phyloP scores from a whole-genome alignment of 2,797 vertebrate species.

The Syngnathus rostellatus region DNA sequence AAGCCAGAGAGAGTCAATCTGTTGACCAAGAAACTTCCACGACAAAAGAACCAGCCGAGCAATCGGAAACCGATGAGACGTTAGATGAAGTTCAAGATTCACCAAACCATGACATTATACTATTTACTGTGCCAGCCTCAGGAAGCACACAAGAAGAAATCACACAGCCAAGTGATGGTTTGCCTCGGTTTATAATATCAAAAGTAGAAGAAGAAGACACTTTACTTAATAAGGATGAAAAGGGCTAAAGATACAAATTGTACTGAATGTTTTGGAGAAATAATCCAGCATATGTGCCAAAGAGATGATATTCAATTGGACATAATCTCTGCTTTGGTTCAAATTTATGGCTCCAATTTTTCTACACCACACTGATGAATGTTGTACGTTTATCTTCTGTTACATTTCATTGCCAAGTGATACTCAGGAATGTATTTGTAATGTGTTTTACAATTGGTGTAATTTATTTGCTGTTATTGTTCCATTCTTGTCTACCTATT shows the following conservation, averaged over 20 bases:
- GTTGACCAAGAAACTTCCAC: slow-evolving; percentile 46
- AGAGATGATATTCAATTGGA: background rate
- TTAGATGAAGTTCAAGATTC: slow-evolving; percentile 44
- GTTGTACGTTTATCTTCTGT: background rate
- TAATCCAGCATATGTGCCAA: background rate
- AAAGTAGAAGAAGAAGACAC: slow-evolving; percentile 47
- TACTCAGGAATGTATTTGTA: background rate
- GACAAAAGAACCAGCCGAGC: slow-evolving; percentile 34
- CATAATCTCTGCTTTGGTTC: background rate
- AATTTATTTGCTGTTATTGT: background rate
- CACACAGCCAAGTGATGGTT: slow-evolving; percentile 18
- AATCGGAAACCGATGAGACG: slow-evolving; percentile 50
- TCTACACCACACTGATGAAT: background rate
- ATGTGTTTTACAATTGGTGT: background rate
- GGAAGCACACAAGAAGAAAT: slow-evolving; percentile 44
- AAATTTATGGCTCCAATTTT: background rate
- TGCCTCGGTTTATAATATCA: slow-evolving; percentile 58
- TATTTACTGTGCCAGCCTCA: slow-evolving; percentile 60
- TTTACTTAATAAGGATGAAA: slow-evolving; percentile 33
- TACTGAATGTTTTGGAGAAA: background rate
- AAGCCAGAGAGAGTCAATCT: slow-evolving; percentile 8
- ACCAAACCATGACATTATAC: slow-evolving; percentile 58
- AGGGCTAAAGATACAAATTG: slow-evolving; percentile 19
- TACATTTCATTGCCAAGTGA: background rate
- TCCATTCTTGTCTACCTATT: too few relatives aligned